These are phyloP conservation scores for Macaria liturata DNA, from an alignment of 2,888 invertebrate genomes.

Conservation along the genomic window DNA sequence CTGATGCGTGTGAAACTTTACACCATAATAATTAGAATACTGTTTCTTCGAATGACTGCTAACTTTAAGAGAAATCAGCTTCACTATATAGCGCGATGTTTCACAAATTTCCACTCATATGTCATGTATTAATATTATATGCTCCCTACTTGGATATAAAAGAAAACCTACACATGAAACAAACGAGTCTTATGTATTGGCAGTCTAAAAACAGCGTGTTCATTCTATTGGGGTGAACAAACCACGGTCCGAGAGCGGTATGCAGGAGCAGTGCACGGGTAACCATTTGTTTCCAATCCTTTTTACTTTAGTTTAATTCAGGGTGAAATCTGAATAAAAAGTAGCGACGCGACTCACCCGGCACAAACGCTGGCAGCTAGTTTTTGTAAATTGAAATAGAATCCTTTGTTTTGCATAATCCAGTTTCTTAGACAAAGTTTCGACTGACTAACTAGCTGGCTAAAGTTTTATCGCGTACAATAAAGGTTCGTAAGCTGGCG, in stretches of 20 bases:
- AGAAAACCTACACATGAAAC: too few relatives aligned
- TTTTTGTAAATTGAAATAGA: conserved; percentile 5
- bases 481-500: too few relatives aligned
- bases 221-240: conserved; percentile 34
- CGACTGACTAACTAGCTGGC: neutral
- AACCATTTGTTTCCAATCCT: conserved; percentile 28
- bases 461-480: conserved; percentile 1
- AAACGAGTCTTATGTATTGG: too few relatives aligned
- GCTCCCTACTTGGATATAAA: too few relatives aligned
- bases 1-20: too few relatives aligned
- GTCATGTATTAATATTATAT: too few relatives aligned
- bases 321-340: conserved; percentile 19
- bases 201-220: conserved; percentile 35
- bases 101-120: too few relatives aligned
- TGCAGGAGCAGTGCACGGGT: conserved; percentile 26
- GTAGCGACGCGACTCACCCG: conserved; percentile 2
- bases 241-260: conserved; percentile 30
- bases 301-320: conserved; percentile 23
- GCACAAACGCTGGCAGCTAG: neutral
- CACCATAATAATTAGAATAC: too few relatives aligned
- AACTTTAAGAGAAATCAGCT: too few relatives aligned
- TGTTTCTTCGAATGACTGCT: too few relatives aligned
- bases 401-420: neutral
- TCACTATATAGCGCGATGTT: too few relatives aligned
- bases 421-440: neutral